Conservation (phyloP, 2,797 vertebrate species). For the Taenioides sp. region DNA sequence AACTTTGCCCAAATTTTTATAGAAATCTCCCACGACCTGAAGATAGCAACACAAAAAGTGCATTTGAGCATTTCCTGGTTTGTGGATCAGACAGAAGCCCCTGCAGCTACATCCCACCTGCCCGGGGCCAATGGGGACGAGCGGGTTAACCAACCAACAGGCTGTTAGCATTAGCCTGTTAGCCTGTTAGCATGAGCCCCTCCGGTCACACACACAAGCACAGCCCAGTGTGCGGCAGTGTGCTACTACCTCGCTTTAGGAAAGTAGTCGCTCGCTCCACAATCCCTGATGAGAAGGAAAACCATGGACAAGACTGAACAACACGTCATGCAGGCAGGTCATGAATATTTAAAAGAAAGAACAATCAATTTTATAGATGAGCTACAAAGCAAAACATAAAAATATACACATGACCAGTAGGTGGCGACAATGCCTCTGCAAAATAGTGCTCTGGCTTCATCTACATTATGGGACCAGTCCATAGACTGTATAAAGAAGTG, state of each 20-base stretch:
- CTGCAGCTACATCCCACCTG: slow-evolving; percentile 55
- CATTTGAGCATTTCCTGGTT: not conserved
- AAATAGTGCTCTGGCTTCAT: no score
- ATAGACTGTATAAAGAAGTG: no score
- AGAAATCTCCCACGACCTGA: not conserved
- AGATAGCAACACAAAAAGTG: not conserved
- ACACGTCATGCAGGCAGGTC: slow-evolving; percentile 50
- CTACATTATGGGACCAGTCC: not conserved
- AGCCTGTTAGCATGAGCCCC: slow-evolving; percentile 44
- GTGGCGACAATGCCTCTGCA: slow-evolving; percentile 34
- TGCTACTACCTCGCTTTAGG: slow-evolving; percentile 92
- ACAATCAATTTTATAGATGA: not conserved
- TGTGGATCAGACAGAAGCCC: slow-evolving; percentile 36
- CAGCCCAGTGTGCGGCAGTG: slow-evolving; percentile 67
- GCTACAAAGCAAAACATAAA: slow-evolving; percentile 7
- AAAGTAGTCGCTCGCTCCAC: slow-evolving; percentile 88
- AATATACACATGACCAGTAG: slow-evolving; percentile 44
- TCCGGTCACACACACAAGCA: slow-evolving; percentile 73
- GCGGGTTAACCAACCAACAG: slow-evolving; percentile 15
- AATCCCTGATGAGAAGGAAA: slow-evolving; percentile 86
- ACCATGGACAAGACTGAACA: slow-evolving; percentile 77
- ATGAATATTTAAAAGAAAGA: slow-evolving; percentile 41
- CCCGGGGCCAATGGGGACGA: slow-evolving; percentile 35
- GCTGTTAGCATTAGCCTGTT: slow-evolving; percentile 26
- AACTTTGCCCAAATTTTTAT: not conserved